Conservation (phyloP, 2,113 vertebrate species). For the Ageneiosus marmoratus region DNA sequence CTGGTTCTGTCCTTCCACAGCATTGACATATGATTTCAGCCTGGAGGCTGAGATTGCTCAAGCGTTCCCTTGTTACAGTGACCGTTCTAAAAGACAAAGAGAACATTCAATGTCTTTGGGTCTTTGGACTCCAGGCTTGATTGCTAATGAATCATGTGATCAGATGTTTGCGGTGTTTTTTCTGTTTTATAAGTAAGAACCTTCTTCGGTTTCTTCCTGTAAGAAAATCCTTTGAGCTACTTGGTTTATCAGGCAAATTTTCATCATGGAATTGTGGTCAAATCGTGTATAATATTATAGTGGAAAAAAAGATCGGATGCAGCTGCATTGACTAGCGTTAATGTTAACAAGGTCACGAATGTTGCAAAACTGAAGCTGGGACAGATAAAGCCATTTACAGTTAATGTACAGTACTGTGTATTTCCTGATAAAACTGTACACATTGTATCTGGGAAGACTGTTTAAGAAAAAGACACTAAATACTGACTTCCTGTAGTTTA, state of each 20-base stretch:
- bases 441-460: too few relatives aligned
- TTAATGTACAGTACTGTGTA: too few relatives aligned
- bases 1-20: slow-evolving; percentile 26
- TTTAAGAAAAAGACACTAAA: too few relatives aligned
- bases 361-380: too few relatives aligned
- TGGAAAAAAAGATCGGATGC: too few relatives aligned
- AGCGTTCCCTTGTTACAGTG: slow-evolving; percentile 6
- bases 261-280: background rate
- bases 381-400: too few relatives aligned
- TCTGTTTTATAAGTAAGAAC: background rate
- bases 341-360: too few relatives aligned
- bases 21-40: slow-evolving; percentile 34
- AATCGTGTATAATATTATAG: too few relatives aligned
- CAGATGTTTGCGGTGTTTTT: background rate
- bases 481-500: too few relatives aligned
- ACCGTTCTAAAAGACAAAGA: slow-evolving; percentile 10
- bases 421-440: too few relatives aligned
- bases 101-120: background rate
- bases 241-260: background rate
- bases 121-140: background rate
- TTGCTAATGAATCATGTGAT: background rate
- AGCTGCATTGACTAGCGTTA: too few relatives aligned
- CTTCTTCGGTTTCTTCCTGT: background rate
- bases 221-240: background rate
- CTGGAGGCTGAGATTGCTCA: slow-evolving; percentile 31